Conservation (phyloP, 2,113 vertebrate species). For the Nannospalax galili region DNA sequence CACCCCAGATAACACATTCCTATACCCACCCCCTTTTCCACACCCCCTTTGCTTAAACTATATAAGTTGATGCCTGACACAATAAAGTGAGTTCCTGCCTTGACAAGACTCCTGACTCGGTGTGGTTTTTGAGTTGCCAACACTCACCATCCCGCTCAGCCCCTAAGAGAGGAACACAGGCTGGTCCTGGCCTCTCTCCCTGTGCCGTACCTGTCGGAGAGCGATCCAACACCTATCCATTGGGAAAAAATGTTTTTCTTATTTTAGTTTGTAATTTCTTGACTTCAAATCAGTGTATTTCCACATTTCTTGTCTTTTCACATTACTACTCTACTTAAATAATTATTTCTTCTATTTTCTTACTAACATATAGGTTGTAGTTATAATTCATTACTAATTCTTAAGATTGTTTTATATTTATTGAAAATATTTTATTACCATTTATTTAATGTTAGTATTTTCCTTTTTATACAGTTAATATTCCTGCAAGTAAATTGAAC, state of each 20-base stretch:
- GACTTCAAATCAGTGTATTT: not conserved
- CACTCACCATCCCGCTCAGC: too few relatives aligned
- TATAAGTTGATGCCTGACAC: too few relatives aligned
- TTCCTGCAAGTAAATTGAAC: not conserved
- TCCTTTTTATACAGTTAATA: not conserved
- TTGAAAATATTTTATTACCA: not conserved
- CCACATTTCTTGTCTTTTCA: constrained; percentile 5
- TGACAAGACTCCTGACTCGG: too few relatives aligned
- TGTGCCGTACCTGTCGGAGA: too few relatives aligned
- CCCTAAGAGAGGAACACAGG: too few relatives aligned
- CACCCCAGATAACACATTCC: too few relatives aligned
- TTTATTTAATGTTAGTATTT: not conserved
- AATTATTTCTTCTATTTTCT: not conserved
- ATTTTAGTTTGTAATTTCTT: not conserved
- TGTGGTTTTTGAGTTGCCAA: too few relatives aligned
- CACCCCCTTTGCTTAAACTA: too few relatives aligned
- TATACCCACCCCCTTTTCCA: too few relatives aligned
- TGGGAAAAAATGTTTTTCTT: not conserved
- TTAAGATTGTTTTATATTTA: constrained; percentile 25
- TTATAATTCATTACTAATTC: not conserved
- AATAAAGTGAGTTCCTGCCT: too few relatives aligned
- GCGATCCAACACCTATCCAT: too few relatives aligned
- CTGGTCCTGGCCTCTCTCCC: too few relatives aligned
- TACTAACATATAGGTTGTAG: not conserved
- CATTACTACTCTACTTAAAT: not conserved